Evolutionary conservation across 2,797 vertebrate species (phyloP).

Genomic region (Gymnodraco acuticeps): DNA sequence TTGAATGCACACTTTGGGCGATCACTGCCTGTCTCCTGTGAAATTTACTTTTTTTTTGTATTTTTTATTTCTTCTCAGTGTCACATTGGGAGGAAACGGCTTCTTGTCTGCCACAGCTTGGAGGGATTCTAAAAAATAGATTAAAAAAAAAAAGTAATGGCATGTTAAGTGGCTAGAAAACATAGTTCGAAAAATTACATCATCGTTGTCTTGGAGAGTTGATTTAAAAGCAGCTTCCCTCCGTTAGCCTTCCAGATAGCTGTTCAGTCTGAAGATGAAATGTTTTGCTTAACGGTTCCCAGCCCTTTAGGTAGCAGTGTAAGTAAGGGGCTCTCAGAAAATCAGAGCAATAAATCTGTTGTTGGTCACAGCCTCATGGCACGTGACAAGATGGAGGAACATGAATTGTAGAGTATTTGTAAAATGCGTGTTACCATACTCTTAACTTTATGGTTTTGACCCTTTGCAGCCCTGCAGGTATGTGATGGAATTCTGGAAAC

Average conservation of each 20-base stretch:
- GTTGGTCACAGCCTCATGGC: conserved; percentile 22
- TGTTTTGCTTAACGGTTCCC: conserved; percentile 42
- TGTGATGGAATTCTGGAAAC: conserved; percentile 67
- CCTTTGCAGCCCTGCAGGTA: conserved; percentile 69
- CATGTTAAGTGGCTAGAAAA: conserved; percentile 79
- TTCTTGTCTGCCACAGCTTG: conserved; percentile 51
- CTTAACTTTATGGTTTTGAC: conserved; percentile 64
- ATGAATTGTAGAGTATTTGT: conserved; percentile 59
- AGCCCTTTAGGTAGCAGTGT: conserved; percentile 47
- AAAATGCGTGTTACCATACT: conserved; percentile 54
- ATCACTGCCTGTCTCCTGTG: conserved; percentile 78
- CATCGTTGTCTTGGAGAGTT: conserved; percentile 45
- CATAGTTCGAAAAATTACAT: conserved; percentile 62
- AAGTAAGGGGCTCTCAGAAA: conserved; percentile 14
- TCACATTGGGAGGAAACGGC: conserved; percentile 45
- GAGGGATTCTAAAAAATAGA: conserved; percentile 24
- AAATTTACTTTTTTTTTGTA: conserved; percentile 48
- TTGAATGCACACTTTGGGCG: conserved; percentile 71
- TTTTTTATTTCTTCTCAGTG: conserved; percentile 52
- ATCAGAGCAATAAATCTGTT: conserved; percentile 33
- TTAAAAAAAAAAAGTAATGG: conserved; percentile 45
- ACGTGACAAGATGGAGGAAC: conserved; percentile 27
- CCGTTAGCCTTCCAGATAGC: conserved; percentile 46
- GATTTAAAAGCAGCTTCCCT: conserved; percentile 45
- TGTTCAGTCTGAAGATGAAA: conserved; percentile 28